phyloP scores from a whole-genome alignment of 2,113 vertebrate species.

The Tenebrosternarchus preto region DNA sequence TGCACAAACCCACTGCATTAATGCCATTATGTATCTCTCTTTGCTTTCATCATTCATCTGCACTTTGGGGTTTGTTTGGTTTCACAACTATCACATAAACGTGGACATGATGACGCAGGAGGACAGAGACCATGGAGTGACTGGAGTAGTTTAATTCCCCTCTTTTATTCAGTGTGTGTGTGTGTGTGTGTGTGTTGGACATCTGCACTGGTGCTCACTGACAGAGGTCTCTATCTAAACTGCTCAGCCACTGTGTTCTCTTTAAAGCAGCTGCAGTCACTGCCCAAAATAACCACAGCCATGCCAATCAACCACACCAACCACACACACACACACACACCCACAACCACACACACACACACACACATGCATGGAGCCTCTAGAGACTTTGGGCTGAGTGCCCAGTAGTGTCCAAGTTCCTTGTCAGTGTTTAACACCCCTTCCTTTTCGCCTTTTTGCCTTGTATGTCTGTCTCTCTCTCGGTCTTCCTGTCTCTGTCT shows the following conservation, averaged over 20 bases:
- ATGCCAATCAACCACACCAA: slow-evolving; percentile 44
- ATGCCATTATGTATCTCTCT: not conserved
- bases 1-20: no score
- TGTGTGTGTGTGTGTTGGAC: slow-evolving; percentile 20
- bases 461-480: not conserved
- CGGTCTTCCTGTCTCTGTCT: not conserved
- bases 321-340: slow-evolving; percentile 17
- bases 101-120: not conserved
- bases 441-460: slow-evolving; percentile 15
- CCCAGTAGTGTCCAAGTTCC: slow-evolving; percentile 46
- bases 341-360: slow-evolving; percentile 24
- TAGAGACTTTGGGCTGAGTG: slow-evolving; percentile 31
- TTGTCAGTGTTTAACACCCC: slow-evolving; percentile 39
- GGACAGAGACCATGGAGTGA: not conserved
- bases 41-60: not conserved
- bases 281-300: slow-evolving; percentile 37
- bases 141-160: slow-evolving; percentile 2
- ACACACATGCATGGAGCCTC: slow-evolving; percentile 35
- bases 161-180: slow-evolving; percentile 18
- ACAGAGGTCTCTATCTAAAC: slow-evolving; percentile 46
- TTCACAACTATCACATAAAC: not conserved
- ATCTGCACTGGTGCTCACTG: slow-evolving; percentile 4
- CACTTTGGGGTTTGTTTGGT: not conserved
- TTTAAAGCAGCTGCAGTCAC: slow-evolving; percentile 51
- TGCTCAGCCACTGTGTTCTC: slow-evolving; percentile 26